Conservation (phyloP, 1,140 invertebrate species). For the Thaumatotibia leucotreta region DNA sequence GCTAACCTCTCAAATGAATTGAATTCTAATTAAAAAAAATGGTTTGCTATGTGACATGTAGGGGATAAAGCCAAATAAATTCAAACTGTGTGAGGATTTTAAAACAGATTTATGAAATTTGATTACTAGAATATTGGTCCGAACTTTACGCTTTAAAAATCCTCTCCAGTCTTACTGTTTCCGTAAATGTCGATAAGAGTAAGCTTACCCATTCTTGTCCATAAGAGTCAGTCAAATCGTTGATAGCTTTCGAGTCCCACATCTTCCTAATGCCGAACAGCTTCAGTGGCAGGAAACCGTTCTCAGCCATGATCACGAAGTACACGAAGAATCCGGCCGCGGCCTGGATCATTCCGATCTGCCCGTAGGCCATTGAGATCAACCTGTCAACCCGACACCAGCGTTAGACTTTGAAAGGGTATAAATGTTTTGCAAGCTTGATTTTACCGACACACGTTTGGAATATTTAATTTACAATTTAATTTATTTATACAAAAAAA, state of each 20-base stretch:
- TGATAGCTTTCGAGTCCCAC: slow-evolving; percentile 97
- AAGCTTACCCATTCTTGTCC: slow-evolving; percentile 99
- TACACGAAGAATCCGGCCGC: slow-evolving; percentile 99
- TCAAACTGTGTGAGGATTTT: too few relatives aligned
- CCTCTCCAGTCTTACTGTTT: too few relatives aligned
- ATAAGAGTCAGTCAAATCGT: slow-evolving; percentile 97
- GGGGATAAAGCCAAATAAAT: too few relatives aligned
- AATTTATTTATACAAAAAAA: neutral
- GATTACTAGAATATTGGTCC: too few relatives aligned
- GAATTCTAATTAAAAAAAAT: too few relatives aligned
- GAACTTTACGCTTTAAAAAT: too few relatives aligned
- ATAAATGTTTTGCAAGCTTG: slow-evolving; percentile 6
- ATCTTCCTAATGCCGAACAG: slow-evolving; percentile 94
- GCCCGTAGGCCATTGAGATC: slow-evolving; percentile 98
- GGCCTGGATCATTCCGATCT: slow-evolving; percentile 99
- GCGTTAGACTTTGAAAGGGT: neutral
- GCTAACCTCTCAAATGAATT: too few relatives aligned
- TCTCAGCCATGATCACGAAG: slow-evolving; percentile 99
- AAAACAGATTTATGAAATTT: too few relatives aligned
- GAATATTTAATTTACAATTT: neutral
- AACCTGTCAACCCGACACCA: slow-evolving; percentile 79
- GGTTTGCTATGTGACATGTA: too few relatives aligned
- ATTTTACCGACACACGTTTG: neutral
- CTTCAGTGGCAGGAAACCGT: slow-evolving; percentile 92
- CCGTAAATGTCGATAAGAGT: too few relatives aligned